Evolutionary conservation across 1,140 invertebrate species (phyloP).

Genomic region (Leptestheria dahalacensis): DNA sequence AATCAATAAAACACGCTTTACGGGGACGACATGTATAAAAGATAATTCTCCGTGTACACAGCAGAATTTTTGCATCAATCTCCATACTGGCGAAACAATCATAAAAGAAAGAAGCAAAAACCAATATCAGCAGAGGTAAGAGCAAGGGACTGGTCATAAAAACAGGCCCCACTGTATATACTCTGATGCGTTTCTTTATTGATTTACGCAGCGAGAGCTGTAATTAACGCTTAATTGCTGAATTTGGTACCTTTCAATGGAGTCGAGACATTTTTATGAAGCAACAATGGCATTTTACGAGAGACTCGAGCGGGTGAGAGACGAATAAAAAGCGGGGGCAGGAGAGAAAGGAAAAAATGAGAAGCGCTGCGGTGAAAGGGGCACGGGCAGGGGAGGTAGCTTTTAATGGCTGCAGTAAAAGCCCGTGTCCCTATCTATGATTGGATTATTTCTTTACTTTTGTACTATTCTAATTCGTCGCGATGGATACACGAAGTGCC

Average conservation of each 20-base stretch:
- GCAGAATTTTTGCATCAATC: no score
- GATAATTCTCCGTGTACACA: no score
- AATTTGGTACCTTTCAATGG: not conserved
- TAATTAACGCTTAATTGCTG: not conserved
- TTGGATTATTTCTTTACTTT: not conserved
- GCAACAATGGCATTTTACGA: not conserved
- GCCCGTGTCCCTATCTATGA: not conserved
- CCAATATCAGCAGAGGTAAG: no score
- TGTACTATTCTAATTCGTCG: not conserved
- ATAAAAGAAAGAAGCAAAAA: no score
- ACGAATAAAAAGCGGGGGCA: not conserved
- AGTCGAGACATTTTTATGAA: not conserved
- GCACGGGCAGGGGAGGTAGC: not conserved
- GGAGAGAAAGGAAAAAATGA: not conserved
- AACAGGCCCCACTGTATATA: not conserved
- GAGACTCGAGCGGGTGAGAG: no score
- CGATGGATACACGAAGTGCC: not conserved
- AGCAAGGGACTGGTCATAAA: no score
- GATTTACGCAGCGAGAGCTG: not conserved
- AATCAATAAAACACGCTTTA: no score
- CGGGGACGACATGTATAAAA: no score
- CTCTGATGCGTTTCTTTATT: not conserved
- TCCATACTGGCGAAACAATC: no score
- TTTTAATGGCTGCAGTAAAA: not conserved
- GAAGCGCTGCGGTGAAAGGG: not conserved